Evolutionary conservation across 2,797 vertebrate species (phyloP), one percentile per base, ranked within the genome.

Genomic region (Notoglanidium macrostoma): DNA sequence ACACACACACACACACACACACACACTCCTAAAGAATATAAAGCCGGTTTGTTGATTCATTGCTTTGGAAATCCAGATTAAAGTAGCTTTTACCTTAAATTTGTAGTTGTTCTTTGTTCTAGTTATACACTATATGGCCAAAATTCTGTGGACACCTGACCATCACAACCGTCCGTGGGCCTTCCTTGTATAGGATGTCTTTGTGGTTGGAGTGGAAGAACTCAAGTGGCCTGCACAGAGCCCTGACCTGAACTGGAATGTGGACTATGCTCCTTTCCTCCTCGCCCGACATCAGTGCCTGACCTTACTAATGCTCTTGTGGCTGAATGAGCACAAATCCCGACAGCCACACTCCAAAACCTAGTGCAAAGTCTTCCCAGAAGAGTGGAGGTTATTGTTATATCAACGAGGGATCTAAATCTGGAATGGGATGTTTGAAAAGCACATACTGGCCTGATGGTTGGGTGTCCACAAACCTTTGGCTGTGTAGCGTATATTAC

Each of bases 71-170:
- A 26, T 35, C 4, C 5, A 15, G 9, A 63, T 51, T 23, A 49
- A 86, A 72, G 12, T 15, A 44, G 23, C 2, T 80, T 86, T 68
- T 57, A 59, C 51, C 85, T 10, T 23, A 59, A 70, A 72, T 29
- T 2, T 77, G 46, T 17, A 15, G 11, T 55, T 35, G 54, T 35
- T 10, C 54, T 78, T 5, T 32, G 51, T 35, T 57, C 54, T 35
- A 57, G 19, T 78, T 8, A n/a, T 7, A 49, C 44, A 74, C 26
- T 49, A 74, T n/a, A 51, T 74, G 23, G 23, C 46, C 23, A n/a
- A 51, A 29, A 0, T 12, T 35, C 40, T 40, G 29, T 12, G 77
- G 17, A 55, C 32, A 57, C 32, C 10, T 57, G 76, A 79, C 21
- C 19, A 14, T 59, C 55, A 59, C 10, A 79, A 40, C 0, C 5